Percentiles rank a stretch among this genome's conserved stretches.
These are phyloP conservation scores for Drosophila burlai DNA, from an alignment of 1,140 invertebrate genomes.

Conservation along the genomic window DNA sequence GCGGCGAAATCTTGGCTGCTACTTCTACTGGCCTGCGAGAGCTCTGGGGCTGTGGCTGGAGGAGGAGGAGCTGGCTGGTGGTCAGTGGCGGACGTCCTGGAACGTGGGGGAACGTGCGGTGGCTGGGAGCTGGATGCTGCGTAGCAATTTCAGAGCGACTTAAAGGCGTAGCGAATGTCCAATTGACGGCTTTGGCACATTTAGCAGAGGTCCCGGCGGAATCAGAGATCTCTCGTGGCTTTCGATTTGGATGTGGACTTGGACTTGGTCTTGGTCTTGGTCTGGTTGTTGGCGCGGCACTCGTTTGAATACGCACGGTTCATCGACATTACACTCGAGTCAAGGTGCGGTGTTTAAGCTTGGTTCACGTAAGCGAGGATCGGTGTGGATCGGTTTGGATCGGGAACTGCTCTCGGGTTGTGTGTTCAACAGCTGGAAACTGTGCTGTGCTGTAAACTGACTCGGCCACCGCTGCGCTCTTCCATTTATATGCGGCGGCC, in stretches of 20 bases:
- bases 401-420: constrained; percentile 50
- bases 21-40: constrained; percentile 3
- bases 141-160: constrained; percentile 28
- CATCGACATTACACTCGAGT: constrained; percentile 79
- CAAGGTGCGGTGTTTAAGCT: constrained; percentile 55
- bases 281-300: constrained; percentile 59
- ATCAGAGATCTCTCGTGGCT: constrained; percentile 21
- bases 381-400: constrained; percentile 2
- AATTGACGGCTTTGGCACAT: constrained; percentile 65
- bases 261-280: constrained; percentile 23
- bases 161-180: constrained; percentile 60
- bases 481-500: constrained; percentile 68
- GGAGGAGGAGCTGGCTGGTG: constrained; percentile 2
- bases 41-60: background rate
- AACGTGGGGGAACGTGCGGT: background rate
- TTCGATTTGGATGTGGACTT: constrained; percentile 7
- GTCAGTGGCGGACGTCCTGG: constrained; percentile 11
- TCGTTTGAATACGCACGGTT: constrained; percentile 73
- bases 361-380: constrained; percentile 40
- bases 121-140: background rate
- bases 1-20: constrained; percentile 76
- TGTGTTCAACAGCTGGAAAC: constrained; percentile 80
- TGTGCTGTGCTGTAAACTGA: constrained; percentile 76
- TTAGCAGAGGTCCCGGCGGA: constrained; percentile 23
- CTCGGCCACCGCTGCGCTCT: constrained; percentile 45